Evolutionary conservation across 2,797 vertebrate genomes (phyloP), one percentile per base, ranked within the genome.

Genomic region (Masticophis lateralis): DNA sequence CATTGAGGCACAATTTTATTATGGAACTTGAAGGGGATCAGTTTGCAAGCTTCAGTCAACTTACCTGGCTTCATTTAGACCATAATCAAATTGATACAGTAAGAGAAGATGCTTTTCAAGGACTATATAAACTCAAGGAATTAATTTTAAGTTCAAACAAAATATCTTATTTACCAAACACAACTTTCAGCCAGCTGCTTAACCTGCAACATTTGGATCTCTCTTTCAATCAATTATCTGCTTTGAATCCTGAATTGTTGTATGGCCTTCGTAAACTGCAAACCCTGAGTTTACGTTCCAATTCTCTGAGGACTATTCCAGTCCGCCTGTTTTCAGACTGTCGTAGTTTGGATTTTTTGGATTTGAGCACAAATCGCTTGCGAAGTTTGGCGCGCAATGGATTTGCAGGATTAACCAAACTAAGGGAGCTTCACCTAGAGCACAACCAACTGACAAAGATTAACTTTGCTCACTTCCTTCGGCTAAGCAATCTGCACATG

Each of bases 181-280:
- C 99, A 98, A 99, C 99, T 98, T 99, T 99, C 98, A 99, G 99
- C 97, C 99, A 99, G 98, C 99, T 99, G 98, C 99, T 99, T 98
- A 99, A 99, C 97, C 98, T 99, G 95, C 99, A 99, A 98, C 99
- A 99, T 98, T 98, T 99, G 98, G 99, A 99, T 98, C 98, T 99
- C 97, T 99, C 99, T 97, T 99, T 99, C 98, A 99, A 99, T 98
- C 99, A 99, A 98, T 99, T 99, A 98, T 99, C 99, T 61, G 98
- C 98, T 95, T 97, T 99, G 98, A 99, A 99, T 97, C 99, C 99
- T 92, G 99, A 99, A 98, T 98, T 99, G 94, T 99, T 99, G 98
- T 99, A 99, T 60, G 99, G 99, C 97, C 98, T 99, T 95, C 98
- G 99, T 96, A 99, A 99, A 97, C 98, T 99, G 96, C 99, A 99